Percentiles rank a stretch among this genome's conserved stretches.
These are phyloP conservation scores for Phyto melanocephala DNA, from an alignment of 2,888 invertebrate species.

Conservation along the genomic window DNA sequence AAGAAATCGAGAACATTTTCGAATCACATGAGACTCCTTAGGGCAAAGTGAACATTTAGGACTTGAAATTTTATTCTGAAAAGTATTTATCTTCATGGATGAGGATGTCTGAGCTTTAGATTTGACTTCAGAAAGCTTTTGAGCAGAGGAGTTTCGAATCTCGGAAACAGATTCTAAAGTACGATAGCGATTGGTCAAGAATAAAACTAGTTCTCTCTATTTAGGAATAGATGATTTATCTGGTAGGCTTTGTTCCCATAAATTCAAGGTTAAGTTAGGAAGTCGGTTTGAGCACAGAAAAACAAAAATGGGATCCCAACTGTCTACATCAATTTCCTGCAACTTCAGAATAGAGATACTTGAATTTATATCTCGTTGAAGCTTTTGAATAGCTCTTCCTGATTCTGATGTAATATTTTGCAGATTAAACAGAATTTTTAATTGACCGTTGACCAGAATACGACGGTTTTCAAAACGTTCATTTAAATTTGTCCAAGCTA, in stretches of 20 bases:
- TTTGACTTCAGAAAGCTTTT: neutral
- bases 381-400: neutral
- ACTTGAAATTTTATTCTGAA: neutral
- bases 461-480: slow-evolving; percentile 31
- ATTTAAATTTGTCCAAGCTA: neutral
- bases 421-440: slow-evolving; percentile 21
- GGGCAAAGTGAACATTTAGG: neutral
- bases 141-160: neutral
- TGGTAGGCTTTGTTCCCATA: neutral
- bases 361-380: neutral
- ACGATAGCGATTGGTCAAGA: neutral
- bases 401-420: neutral
- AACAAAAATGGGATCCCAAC: slow-evolving; percentile 4
- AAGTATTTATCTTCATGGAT: neutral
- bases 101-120: neutral
- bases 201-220: neutral
- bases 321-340: neutral
- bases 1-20: neutral
- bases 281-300: slow-evolving; percentile 6
- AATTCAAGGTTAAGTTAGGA: neutral
- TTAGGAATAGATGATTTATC: neutral
- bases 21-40: neutral
- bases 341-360: neutral
- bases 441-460: slow-evolving; percentile 9
- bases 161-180: neutral